These are phyloP conservation scores for Autographa gamma DNA, from an alignment of 2,888 invertebrate genomes.

Conservation along the genomic window DNA sequence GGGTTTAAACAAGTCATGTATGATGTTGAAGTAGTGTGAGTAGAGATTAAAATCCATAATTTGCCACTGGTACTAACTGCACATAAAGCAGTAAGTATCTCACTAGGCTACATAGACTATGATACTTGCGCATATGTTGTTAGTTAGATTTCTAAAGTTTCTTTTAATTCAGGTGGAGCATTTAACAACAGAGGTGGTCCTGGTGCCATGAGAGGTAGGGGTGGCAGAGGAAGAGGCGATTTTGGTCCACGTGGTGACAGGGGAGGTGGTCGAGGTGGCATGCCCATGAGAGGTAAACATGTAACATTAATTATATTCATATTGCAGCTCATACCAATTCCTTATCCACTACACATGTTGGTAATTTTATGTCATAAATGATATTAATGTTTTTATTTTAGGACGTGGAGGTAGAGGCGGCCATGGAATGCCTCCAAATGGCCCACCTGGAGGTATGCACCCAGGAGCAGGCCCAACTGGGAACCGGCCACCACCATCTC, in stretches of 20 bases:
- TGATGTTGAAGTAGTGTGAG: too few relatives aligned
- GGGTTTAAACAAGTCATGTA: too few relatives aligned
- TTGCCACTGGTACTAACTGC: too few relatives aligned
- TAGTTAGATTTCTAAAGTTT: not conserved
- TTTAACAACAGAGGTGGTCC: conserved; percentile 82
- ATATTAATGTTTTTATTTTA: conserved; percentile 5
- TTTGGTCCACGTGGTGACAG: conserved; percentile 80
- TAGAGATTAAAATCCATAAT: too few relatives aligned
- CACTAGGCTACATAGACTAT: too few relatives aligned
- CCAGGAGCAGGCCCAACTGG: conserved; percentile 48
- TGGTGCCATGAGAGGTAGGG: conserved; percentile 80
- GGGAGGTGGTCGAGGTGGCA: conserved; percentile 80
- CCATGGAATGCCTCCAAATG: conserved; percentile 67
- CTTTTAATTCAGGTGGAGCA: conserved; percentile 72
- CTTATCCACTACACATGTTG: too few relatives aligned
- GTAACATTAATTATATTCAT: not conserved
- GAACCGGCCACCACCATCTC: conserved; percentile 61
- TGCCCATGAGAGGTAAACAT: conserved; percentile 82
- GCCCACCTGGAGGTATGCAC: conserved; percentile 52
- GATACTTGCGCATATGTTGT: too few relatives aligned
- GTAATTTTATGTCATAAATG: too few relatives aligned
- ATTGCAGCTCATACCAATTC: too few relatives aligned
- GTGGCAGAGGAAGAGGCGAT: conserved; percentile 82
- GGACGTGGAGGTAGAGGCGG: conserved; percentile 79
- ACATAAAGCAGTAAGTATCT: too few relatives aligned